Percentiles rank a stretch among this genome's conserved stretches.
These are phyloP conservation scores for Sinonovacula constricta DNA, from an alignment of 1,140 invertebrate species.

Conservation along the genomic window DNA sequence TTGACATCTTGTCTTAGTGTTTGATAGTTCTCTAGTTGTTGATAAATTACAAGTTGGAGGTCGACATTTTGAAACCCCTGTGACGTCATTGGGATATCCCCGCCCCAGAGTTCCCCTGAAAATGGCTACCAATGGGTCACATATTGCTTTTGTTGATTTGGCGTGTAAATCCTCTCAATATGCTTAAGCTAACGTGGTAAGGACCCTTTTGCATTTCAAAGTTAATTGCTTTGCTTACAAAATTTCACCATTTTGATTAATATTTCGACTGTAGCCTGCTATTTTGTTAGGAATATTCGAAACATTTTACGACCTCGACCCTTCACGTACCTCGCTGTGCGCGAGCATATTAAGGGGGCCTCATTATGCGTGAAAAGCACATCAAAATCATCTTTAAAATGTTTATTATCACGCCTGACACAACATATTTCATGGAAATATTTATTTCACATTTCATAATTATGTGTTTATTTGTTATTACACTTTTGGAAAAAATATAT, in stretches of 20 bases:
- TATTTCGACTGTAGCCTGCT: background rate
- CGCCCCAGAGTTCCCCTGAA: conserved; percentile 23
- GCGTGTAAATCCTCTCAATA: background rate
- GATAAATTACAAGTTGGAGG: background rate
- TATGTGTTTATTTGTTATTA: background rate
- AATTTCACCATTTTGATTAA: background rate
- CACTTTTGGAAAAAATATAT: background rate
- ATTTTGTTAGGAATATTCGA: background rate
- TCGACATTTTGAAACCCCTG: conserved; percentile 7
- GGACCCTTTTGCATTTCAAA: background rate
- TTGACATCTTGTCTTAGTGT: background rate
- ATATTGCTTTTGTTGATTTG: background rate
- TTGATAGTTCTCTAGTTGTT: background rate
- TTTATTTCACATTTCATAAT: background rate
- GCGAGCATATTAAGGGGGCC: conserved; percentile 12
- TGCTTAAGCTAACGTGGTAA: background rate
- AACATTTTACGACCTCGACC: conserved; percentile 41
- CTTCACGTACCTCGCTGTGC: conserved; percentile 37
- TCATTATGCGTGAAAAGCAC: background rate
- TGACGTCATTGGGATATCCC: conserved; percentile 43
- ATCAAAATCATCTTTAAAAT: background rate
- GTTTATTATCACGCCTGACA: background rate
- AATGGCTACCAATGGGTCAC: conserved; percentile 53
- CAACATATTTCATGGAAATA: background rate
- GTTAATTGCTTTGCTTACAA: background rate